Evolutionary conservation across 2,888 invertebrate species (phyloP).

Genomic region (Quadriops clusia): DNA sequence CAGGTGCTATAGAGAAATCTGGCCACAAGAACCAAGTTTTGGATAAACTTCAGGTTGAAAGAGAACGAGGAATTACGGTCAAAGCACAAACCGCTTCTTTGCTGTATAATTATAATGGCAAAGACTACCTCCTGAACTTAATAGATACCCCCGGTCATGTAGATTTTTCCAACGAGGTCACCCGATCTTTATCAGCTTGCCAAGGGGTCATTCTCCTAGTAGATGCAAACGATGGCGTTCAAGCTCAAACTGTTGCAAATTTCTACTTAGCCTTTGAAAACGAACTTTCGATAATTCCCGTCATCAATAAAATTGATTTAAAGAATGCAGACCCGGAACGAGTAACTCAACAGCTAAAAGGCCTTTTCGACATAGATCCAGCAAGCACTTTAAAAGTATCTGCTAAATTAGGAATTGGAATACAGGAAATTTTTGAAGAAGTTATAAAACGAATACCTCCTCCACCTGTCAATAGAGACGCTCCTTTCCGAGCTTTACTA

Average conservation of each 20-base stretch:
- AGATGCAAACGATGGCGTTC: constrained; percentile 91
- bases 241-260: constrained; percentile 97
- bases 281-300: constrained; percentile 76
- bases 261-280: constrained; percentile 80
- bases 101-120: constrained; percentile 56
- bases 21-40: constrained; percentile 58
- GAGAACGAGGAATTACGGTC: constrained; percentile 94
- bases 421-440: constrained; percentile 62
- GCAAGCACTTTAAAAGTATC: constrained; percentile 71
- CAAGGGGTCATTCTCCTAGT: constrained; percentile 91
- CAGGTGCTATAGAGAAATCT: constrained; percentile 64
- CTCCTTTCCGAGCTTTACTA: constrained; percentile 65
- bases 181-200: constrained; percentile 81
- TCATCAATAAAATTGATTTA: constrained; percentile 93
- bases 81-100: constrained; percentile 95
- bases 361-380: constrained; percentile 70
- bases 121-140: constrained; percentile 76
- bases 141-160: constrained; percentile 99
- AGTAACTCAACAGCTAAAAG: constrained; percentile 65
- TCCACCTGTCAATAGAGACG: constrained; percentile 47
- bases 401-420: constrained; percentile 82
- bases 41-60: constrained; percentile 77
- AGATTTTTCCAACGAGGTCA: constrained; percentile 89
- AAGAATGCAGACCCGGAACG: constrained; percentile 79
- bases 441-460: constrained; percentile 70